Percentiles rank a stretch among this genome's conserved stretches.
Evolutionary conservation across 2,113 vertebrate species (phyloP).

Genomic region (Pelmatolapia mariae): DNA sequence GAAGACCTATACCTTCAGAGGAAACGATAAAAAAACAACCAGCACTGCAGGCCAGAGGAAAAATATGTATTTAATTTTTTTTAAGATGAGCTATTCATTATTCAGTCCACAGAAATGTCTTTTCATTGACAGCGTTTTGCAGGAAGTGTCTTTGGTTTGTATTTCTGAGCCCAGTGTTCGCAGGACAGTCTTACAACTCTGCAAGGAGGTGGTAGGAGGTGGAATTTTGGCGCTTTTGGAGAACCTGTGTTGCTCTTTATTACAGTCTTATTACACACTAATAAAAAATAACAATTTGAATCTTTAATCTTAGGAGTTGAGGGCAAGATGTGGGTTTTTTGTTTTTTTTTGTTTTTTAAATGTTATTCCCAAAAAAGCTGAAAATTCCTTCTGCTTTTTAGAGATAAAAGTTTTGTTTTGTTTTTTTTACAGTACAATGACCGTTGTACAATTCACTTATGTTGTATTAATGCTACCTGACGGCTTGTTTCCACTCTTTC

Average conservation of each 20-base stretch:
- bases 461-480: neutral
- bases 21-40: neutral
- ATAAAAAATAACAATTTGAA: neutral
- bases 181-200: neutral
- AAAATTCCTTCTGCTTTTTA: neutral
- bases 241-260: neutral
- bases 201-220: neutral
- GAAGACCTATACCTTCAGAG: neutral
- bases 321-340: neutral
- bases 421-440: neutral
- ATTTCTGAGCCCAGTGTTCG: neutral
- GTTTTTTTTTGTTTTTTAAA: rapidly evolving
- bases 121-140: neutral
- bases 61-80: neutral
- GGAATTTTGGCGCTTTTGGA: neutral
- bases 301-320: neutral
- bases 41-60: neutral
- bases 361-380: neutral
- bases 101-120: neutral
- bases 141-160: neutral
- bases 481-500: neutral
- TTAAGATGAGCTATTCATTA: neutral
- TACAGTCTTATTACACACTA: neutral
- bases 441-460: neutral
- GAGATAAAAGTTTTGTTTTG: neutral